A percentile compares a stretch with the other conserved stretches of the same genome.
Conservation (phyloP, 2,113 vertebrate genomes). For the Narcine bancroftii region DNA sequence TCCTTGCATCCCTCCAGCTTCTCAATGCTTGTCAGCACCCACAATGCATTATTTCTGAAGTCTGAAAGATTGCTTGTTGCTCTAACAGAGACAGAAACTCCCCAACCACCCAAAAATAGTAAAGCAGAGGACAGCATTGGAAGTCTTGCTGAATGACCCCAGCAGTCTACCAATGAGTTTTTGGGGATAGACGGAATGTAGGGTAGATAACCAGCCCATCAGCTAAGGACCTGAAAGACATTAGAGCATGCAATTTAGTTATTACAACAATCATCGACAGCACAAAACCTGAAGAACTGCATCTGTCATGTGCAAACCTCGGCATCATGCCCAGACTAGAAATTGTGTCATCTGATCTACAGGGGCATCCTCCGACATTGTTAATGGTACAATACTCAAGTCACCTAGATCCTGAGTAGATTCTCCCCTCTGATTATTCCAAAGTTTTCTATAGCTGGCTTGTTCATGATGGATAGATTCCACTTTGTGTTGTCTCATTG, state of each 20-base stretch:
- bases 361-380: background rate
- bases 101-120: background rate
- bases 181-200: background rate
- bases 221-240: background rate
- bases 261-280: background rate
- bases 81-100: background rate
- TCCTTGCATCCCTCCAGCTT: too few species aligned
- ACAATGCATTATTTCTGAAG: background rate
- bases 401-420: background rate
- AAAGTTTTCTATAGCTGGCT: background rate
- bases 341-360: background rate
- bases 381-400: background rate
- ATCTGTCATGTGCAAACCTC: background rate
- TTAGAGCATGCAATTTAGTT: background rate
- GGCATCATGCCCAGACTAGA: background rate
- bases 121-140: background rate
- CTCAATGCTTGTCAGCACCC: too few species aligned
- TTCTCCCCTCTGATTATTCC: background rate
- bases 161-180: background rate
- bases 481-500: background rate
- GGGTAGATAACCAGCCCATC: background rate
- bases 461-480: background rate
- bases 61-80: background rate
- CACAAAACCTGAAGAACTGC: background rate
- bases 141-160: background rate